Evolutionary conservation across 2,888 invertebrate species (phyloP).

Genomic region (Pachymerium ferrugineum): DNA sequence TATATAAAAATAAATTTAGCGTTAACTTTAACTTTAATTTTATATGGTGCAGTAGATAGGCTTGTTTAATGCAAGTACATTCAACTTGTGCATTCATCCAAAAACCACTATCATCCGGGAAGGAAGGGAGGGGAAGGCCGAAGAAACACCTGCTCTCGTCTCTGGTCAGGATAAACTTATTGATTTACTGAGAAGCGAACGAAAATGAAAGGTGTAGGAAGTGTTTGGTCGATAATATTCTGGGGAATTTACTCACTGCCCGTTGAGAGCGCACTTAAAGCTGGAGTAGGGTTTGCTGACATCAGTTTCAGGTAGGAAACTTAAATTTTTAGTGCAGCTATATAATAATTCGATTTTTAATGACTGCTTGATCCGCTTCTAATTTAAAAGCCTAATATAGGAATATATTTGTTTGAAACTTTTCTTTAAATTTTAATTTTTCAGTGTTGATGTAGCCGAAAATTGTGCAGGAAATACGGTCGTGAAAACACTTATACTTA

Average conservation of each 20-base stretch:
- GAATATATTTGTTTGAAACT: no score
- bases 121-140: not conserved
- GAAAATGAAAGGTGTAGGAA: no score
- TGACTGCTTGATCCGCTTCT: not conserved
- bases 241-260: no score
- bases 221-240: no score
- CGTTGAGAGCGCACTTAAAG: not conserved
- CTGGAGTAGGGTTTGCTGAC: conserved; percentile 28
- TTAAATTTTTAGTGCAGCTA: not conserved
- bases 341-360: not conserved
- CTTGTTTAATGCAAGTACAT: no score
- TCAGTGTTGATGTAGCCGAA: conserved; percentile 66
- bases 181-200: no score
- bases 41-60: no score
- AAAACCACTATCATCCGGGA: conserved; percentile 1
- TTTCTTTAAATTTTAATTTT: no score
- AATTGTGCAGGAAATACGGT: conserved; percentile 62
- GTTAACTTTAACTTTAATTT: no score
- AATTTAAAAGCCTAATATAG: not conserved
- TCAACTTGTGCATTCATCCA: not conserved
- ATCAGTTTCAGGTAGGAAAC: conserved; percentile 14
- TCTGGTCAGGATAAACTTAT: no score
- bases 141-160: not conserved
- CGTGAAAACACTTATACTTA: conserved; percentile 65
- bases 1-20: no score